phyloP scores from a whole-genome alignment of 2,113 vertebrate species.

The Vanacampus margaritifer region DNA sequence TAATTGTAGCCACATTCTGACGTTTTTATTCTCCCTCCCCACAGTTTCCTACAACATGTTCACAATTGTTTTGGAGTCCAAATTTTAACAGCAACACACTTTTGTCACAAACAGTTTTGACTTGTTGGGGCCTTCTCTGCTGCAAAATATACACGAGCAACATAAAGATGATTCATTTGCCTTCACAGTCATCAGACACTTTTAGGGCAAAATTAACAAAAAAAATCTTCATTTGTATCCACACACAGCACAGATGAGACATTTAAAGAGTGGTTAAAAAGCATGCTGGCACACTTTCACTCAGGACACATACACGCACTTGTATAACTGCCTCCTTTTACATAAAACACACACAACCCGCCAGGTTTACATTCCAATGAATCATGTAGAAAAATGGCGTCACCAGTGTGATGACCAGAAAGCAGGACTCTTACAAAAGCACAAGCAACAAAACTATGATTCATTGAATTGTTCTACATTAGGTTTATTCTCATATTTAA shows the following conservation, averaged over 20 bases:
- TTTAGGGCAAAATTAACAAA: neutral
- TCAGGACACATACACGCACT: slow-evolving; percentile 40
- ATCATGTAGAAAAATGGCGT: slow-evolving; percentile 41
- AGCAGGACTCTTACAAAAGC: slow-evolving; percentile 44
- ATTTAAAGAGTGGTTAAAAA: slow-evolving; percentile 56
- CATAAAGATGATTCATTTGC: neutral
- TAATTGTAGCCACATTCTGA: slow-evolving; percentile 69
- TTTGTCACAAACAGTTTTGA: slow-evolving; percentile 53
- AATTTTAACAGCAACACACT: slow-evolving; percentile 29
- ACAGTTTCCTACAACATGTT: neutral
- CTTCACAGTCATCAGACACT: neutral
- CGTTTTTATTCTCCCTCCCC: slow-evolving; percentile 38
- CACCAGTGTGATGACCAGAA: slow-evolving; percentile 34
- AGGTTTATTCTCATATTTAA: slow-evolving; percentile 2
- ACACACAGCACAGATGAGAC: slow-evolving; percentile 50
- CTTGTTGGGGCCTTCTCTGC: slow-evolving; percentile 37
- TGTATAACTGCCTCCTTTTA: slow-evolving; percentile 19
- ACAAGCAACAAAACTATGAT: slow-evolving; percentile 43
- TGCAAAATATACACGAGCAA: slow-evolving; percentile 28
- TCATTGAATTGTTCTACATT: neutral
- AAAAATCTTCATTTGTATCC: neutral
- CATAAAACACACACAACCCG: slow-evolving; percentile 44
- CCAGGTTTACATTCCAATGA: slow-evolving; percentile 60
- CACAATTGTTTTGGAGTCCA: slow-evolving; percentile 12
- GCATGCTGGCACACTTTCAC: slow-evolving; percentile 65